Evolutionary conservation across 1,140 invertebrate species (phyloP).

Genomic region (Stegodyphus dumicola): DNA sequence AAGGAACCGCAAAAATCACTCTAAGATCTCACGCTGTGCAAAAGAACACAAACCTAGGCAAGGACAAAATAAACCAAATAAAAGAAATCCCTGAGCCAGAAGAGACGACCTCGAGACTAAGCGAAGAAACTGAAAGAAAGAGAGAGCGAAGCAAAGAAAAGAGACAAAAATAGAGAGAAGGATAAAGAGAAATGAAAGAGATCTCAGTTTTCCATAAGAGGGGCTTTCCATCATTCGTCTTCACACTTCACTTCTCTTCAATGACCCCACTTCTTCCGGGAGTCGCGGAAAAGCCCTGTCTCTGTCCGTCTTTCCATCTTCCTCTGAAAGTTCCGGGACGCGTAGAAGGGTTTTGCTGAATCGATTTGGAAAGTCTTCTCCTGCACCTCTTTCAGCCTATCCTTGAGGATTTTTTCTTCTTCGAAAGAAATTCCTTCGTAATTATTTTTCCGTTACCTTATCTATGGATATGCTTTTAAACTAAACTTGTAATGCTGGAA

Average conservation of each 20-base stretch:
- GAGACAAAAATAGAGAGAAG: not conserved
- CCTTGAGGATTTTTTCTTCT: too few relatives aligned
- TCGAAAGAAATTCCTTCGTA: too few relatives aligned
- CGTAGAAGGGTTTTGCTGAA: too few relatives aligned
- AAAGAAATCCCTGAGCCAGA: not conserved
- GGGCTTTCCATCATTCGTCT: constrained; percentile 33
- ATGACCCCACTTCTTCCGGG: constrained; percentile 23
- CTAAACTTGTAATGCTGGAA: too few relatives aligned
- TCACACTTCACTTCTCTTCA: constrained; percentile 27
- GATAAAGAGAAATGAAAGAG: not conserved
- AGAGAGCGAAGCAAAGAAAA: not conserved
- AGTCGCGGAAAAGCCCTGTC: constrained; percentile 1
- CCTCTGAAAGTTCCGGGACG: too few relatives aligned
- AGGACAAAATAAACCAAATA: not conserved
- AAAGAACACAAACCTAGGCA: too few relatives aligned
- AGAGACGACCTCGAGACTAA: not conserved
- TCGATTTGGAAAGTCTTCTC: too few relatives aligned
- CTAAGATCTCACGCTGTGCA: too few relatives aligned
- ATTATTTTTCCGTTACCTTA: too few relatives aligned
- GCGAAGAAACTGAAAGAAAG: not conserved
- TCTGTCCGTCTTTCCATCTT: not conserved
- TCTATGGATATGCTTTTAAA: too few relatives aligned
- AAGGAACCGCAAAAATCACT: too few relatives aligned
- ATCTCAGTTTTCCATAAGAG: constrained; percentile 42
- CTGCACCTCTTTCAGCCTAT: too few relatives aligned